These are phyloP conservation scores for Thalpophila matura DNA, from an alignment of 2,888 invertebrate species.

Conservation along the genomic window DNA sequence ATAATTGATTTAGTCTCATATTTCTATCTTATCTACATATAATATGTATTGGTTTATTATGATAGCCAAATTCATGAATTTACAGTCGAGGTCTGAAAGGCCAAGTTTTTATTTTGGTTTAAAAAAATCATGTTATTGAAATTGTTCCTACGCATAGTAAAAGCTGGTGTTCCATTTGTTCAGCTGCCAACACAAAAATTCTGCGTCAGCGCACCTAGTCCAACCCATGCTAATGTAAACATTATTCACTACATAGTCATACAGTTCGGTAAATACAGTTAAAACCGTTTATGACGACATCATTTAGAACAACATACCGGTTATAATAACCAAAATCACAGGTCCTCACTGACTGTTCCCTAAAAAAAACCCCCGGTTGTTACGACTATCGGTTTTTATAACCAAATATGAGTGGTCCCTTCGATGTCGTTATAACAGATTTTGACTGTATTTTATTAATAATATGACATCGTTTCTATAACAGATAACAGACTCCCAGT, in stretches of 20 bases:
- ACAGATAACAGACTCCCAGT: constrained; percentile 54
- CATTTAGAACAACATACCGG: too few relatives aligned
- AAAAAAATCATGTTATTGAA: constrained; percentile 7
- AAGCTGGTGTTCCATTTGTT: constrained; percentile 13
- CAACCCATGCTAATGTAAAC: constrained; percentile 14
- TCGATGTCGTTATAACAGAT: too few relatives aligned
- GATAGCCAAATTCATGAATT: neutral
- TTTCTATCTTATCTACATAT: neutral
- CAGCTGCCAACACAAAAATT: constrained; percentile 21
- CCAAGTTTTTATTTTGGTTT: neutral
- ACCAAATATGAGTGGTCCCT: too few relatives aligned
- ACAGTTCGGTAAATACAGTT: constrained; percentile 49
- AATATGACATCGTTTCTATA: constrained; percentile 40
- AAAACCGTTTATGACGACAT: too few relatives aligned
- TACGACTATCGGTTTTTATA: too few relatives aligned
- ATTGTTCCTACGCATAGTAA: constrained; percentile 3
- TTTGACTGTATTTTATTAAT: constrained; percentile 54
- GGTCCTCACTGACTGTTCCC: too few relatives aligned
- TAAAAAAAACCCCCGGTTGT: too few relatives aligned
- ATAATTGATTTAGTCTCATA: constrained; percentile 2
- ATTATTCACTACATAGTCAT: constrained; percentile 22
- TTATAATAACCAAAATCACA: too few relatives aligned
- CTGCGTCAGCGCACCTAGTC: neutral
- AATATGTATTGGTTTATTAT: neutral
- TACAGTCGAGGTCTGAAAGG: too few relatives aligned